These are phyloP conservation scores for Falco novaeseelandiae DNA, from an alignment of 2,797 vertebrate genomes.

Conservation along the genomic window DNA sequence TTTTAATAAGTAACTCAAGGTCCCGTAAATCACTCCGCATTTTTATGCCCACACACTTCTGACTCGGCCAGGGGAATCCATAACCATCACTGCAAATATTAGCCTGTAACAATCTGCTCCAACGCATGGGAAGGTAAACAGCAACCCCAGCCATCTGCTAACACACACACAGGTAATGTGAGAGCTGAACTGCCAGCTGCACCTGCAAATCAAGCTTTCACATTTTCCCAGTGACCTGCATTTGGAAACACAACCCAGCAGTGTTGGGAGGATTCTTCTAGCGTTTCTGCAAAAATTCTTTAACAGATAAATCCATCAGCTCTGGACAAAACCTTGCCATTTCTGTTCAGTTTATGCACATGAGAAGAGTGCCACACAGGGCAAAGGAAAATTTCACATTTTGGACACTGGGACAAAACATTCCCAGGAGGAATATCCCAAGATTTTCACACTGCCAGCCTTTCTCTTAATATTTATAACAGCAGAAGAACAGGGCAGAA, in stretches of 20 bases:
- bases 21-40: neutral
- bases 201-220: neutral
- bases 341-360: neutral
- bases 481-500: neutral
- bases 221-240: neutral
- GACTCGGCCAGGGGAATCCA: neutral
- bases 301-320: neutral
- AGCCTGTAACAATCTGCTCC: neutral
- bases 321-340: neutral
- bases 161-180: neutral
- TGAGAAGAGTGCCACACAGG: fast-evolving
- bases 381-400: neutral
- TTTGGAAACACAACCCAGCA: neutral
- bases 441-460: neutral
- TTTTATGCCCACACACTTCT: neutral
- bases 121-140: neutral
- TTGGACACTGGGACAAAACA: neutral
- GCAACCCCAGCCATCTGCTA: neutral
- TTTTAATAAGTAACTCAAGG: neutral
- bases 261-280: neutral
- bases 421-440: neutral
- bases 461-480: neutral
- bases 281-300: neutral
- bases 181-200: neutral
- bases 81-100: neutral